Conservation (phyloP, 2,113 vertebrate genomes). For the Piaya cayana region DNA sequence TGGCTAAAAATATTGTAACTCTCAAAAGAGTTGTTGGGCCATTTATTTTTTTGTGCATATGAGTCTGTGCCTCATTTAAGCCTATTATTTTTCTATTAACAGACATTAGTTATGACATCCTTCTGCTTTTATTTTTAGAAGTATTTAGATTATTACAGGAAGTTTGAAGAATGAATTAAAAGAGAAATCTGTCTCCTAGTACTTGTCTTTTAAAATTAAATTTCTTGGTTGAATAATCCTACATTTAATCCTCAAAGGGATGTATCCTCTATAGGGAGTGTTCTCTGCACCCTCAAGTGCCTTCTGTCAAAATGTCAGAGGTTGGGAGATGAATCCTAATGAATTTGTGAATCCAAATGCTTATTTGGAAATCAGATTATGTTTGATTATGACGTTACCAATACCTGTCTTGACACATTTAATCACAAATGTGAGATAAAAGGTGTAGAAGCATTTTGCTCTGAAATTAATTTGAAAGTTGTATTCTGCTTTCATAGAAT, state of each 20-base stretch:
- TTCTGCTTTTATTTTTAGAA: conserved; percentile 74
- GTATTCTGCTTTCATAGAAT: too few relatives aligned
- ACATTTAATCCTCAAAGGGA: conserved; percentile 23
- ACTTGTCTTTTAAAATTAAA: conserved; percentile 50
- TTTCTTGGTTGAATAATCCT: conserved; percentile 59
- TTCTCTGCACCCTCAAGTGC: neutral
- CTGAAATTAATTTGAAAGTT: neutral
- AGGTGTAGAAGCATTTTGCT: neutral
- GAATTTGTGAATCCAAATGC: neutral
- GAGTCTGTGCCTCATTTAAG: conserved; percentile 49
- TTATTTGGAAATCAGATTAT: neutral
- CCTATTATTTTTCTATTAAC: conserved; percentile 70
- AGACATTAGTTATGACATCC: conserved; percentile 46
- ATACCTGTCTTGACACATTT: neutral
- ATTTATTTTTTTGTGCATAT: conserved; percentile 57
- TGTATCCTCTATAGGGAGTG: neutral
- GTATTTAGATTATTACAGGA: conserved; percentile 61
- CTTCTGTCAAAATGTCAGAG: neutral
- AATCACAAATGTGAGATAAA: neutral
- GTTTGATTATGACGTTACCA: neutral
- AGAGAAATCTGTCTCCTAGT: conserved; percentile 43
- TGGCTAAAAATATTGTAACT: conserved; percentile 53
- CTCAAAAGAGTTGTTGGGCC: conserved; percentile 27
- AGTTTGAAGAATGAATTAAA: conserved; percentile 58
- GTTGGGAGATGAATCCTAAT: neutral